Percentiles rank a stretch among this genome's conserved stretches.
phyloP scores from a whole-genome alignment of 2,888 invertebrate genomes.

The Yponomeuta evonymella region DNA sequence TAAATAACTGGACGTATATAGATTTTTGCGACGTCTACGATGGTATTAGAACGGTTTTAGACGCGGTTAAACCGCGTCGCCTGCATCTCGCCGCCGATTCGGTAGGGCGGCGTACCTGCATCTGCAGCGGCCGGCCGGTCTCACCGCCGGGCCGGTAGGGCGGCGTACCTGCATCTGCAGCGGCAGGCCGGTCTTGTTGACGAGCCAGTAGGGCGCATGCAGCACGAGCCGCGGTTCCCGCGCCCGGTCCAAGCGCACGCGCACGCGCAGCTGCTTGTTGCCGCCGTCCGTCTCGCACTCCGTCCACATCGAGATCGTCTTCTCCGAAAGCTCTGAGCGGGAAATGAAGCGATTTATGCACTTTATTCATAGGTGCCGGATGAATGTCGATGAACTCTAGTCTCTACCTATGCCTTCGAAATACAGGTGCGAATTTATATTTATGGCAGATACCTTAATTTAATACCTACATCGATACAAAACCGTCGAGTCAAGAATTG shows the following conservation, averaged over 20 bases:
- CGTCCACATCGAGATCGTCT: slow-evolving; percentile 78
- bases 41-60: no score
- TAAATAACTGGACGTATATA: no score
- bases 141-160: slow-evolving; percentile 94
- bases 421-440: no score
- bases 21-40: no score
- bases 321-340: slow-evolving; percentile 76
- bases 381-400: no score
- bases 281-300: slow-evolving; percentile 80
- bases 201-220: slow-evolving; percentile 91
- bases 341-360: no score
- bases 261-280: slow-evolving; percentile 80
- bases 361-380: no score
- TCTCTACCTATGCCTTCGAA: no score
- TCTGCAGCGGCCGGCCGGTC: slow-evolving; percentile 87
- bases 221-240: slow-evolving; percentile 77
- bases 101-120: slow-evolving; percentile 87
- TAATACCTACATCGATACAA: no score
- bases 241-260: slow-evolving; percentile 79
- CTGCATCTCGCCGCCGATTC: slow-evolving; percentile 47
- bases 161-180: slow-evolving; percentile 82
- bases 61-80: no score
- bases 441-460: no score
- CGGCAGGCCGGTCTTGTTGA: slow-evolving; percentile 91
- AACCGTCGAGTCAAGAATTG: no score